phyloP scores from a whole-genome alignment of 2,797 vertebrate species.

The Vespertilio murinus region DNA sequence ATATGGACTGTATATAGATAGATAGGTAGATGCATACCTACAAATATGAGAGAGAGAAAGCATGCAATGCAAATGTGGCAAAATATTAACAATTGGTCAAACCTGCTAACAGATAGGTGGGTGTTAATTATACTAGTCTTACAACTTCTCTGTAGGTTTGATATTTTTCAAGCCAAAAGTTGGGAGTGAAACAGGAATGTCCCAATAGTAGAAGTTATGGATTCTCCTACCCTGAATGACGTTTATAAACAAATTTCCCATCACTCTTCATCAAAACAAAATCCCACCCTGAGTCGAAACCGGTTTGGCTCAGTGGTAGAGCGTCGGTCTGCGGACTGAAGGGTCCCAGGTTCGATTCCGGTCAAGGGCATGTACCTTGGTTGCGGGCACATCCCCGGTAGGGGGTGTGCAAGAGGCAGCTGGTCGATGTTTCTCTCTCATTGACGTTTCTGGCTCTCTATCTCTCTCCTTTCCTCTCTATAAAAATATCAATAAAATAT shows the following conservation, averaged over 20 bases:
- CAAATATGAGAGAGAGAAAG: neutral
- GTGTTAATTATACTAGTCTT: conserved; percentile 21
- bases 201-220: neutral
- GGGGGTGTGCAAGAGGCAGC: too few relatives aligned
- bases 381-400: too few relatives aligned
- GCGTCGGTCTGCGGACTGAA: too few relatives aligned
- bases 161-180: conserved; percentile 42
- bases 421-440: too few relatives aligned
- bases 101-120: conserved; percentile 4
- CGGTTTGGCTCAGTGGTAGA: too few relatives aligned
- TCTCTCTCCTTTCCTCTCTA: too few relatives aligned
- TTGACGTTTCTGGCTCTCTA: too few relatives aligned
- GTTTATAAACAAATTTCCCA: conserved; percentile 37
- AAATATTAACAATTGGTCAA: conserved; percentile 31
- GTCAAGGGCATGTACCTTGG: too few relatives aligned
- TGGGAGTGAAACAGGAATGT: conserved; percentile 1
- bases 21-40: neutral
- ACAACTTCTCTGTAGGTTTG: conserved; percentile 2
- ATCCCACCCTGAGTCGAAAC: conserved; percentile 48
- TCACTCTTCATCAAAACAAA: conserved; percentile 44
- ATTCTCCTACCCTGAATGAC: neutral
- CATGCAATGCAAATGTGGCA: neutral
- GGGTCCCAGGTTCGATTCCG: too few relatives aligned
- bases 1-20: neutral
- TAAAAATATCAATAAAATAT: too few relatives aligned